Evolutionary conservation across 2,888 invertebrate species (phyloP), one percentile per base, ranked within the genome.

Genomic region (Melanophora roralis): DNA sequence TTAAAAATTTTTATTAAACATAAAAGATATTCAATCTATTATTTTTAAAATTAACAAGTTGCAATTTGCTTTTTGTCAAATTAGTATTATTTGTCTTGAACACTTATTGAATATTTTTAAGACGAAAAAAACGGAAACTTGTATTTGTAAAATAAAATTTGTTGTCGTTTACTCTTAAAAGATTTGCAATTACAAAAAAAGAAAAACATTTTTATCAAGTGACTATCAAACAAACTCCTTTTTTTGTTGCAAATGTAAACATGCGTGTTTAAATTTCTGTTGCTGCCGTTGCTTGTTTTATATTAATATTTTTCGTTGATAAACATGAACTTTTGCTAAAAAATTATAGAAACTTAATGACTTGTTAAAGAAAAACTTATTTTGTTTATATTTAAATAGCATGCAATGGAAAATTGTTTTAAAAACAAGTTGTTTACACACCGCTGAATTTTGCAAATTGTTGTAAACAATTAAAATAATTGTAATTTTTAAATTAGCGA

Each of bases 371-470:
- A 45, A 21, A 21, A 21, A 47, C 21, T 16, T 57, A 38, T 6
- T 36, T 62, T 72, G 34, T 57, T 64, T 64, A 73, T 57, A 57
- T 65, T 32, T 21, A 40, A 65, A 57, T 40, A 49, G 32, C 73
- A 73, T 57, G 73, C 73, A 65, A 73, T 57, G 12, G 12, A 14
- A 38, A 49, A 49, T 47, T 38, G 12, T 55, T 36, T 5, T 27
- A 27, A 27, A 27, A 27, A 27, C 3, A 27, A 6, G 27, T 5
- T 5, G 6, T 7, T 45, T 45, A 8, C 11, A 3, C 9, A 5
- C 6, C 3, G 27, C 3, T 27, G 6, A 47, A 21, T 9, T 21
- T 45, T 36, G n/a, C 12, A 57, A 69, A 55, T 57, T 69, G 34
- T 36, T 57, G 47, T 43, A 16, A 57, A 47, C 45, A 69, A 47